Conservation (phyloP, 2,113 vertebrate genomes). For the Channa argus region DNA sequence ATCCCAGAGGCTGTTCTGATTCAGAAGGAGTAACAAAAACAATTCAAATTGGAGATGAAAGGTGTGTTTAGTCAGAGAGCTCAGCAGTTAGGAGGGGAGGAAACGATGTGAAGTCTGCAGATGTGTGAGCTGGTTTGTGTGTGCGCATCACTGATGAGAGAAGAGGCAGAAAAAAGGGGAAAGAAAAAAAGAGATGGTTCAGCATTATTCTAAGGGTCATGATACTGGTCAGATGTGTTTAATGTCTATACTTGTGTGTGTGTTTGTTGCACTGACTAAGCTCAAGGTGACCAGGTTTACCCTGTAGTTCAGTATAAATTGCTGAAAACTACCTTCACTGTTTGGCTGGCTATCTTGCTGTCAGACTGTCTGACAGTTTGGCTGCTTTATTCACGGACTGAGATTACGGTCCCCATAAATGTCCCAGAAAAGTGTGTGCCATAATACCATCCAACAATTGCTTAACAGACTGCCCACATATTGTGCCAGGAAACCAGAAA, state of each 20-base stretch:
- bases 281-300: conserved; percentile 30
- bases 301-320: conserved; percentile 24
- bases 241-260: neutral
- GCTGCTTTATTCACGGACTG: conserved; percentile 52
- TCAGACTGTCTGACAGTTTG: conserved; percentile 40
- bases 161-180: neutral
- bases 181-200: conserved; percentile 20
- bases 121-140: conserved; percentile 13
- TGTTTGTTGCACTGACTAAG: conserved; percentile 21
- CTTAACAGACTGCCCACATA: conserved; percentile 42
- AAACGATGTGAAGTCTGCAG: conserved; percentile 19
- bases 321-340: conserved; percentile 6
- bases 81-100: conserved; percentile 34
- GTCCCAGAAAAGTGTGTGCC: conserved; percentile 52
- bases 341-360: conserved; percentile 16
- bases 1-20: conserved; percentile 2
- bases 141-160: neutral
- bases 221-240: conserved; percentile 15
- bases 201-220: conserved; percentile 39
- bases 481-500: conserved; percentile 27
- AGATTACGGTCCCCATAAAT: conserved; percentile 55
- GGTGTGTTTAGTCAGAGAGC: conserved; percentile 35
- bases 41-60: conserved; percentile 42
- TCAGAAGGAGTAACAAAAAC: conserved; percentile 16
- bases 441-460: conserved; percentile 62